Evolutionary conservation across 1,140 invertebrate species (phyloP).

Genomic region (Pemphigus obesinymphae): DNA sequence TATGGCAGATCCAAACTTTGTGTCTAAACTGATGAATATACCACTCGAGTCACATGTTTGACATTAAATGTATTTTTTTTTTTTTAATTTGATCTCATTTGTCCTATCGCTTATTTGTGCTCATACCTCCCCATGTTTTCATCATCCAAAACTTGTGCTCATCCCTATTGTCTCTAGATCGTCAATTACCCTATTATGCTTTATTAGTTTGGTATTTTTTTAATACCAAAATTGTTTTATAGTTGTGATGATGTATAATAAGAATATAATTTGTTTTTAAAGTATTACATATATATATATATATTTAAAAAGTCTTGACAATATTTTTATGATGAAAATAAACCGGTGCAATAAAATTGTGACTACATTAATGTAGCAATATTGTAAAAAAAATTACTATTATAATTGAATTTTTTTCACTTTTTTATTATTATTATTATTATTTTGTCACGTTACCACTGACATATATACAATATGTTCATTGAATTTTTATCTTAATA

Average conservation of each 20-base stretch:
- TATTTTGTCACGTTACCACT: conserved; percentile 31
- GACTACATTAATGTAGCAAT: conserved; percentile 24
- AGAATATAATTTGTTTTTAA: conserved; percentile 7
- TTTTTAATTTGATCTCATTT: conserved; percentile 28
- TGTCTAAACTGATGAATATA: conserved; percentile 41
- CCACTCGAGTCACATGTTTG: conserved; percentile 46
- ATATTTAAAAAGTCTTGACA: conserved; percentile 7
- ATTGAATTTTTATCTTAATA: not conserved
- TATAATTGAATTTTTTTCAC: conserved; percentile 5
- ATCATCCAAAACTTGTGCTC: conserved; percentile 21
- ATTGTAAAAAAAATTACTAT: conserved; percentile 20
- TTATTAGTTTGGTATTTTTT: not conserved
- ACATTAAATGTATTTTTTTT: conserved; percentile 28
- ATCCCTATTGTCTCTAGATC: conserved; percentile 10
- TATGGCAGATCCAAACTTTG: conserved; percentile 50
- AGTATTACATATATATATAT: not conserved
- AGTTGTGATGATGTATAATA: not conserved
- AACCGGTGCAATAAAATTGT: conserved; percentile 33
- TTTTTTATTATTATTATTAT: conserved; percentile 18
- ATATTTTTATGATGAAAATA: conserved; percentile 12
- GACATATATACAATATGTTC: conserved; percentile 8
- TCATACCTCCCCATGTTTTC: not conserved
- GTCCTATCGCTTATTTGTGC: conserved; percentile 31
- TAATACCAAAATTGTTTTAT: conserved; percentile 2
- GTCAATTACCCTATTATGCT: conserved; percentile 30